These are phyloP conservation scores for Petromus typicus DNA, from an alignment of 2,113 vertebrate species.

Conservation along the genomic window DNA sequence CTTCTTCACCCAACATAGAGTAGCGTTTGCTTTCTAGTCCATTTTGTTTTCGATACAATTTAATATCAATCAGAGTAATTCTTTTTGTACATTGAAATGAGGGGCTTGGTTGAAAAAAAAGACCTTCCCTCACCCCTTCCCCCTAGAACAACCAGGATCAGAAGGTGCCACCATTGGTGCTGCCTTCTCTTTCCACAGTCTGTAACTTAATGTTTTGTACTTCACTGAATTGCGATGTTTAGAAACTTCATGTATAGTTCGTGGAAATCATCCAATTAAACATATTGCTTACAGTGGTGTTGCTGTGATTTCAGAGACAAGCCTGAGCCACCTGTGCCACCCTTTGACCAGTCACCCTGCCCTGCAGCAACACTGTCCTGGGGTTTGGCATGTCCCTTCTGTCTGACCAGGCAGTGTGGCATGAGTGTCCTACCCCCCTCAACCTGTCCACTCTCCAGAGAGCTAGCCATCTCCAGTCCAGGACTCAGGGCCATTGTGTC, in stretches of 20 bases:
- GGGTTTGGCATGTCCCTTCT: conserved; percentile 66
- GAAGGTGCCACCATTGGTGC: conserved; percentile 75
- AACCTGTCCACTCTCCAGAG: conserved; percentile 68
- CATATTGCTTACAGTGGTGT: conserved; percentile 72
- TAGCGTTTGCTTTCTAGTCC: conserved; percentile 88
- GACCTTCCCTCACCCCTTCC: conserved; percentile 63
- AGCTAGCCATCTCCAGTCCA: conserved; percentile 68
- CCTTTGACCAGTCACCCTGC: background rate
- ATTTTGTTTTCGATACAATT: conserved; percentile 87
- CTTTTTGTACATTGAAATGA: conserved; percentile 87
- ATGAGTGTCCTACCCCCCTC: conserved; percentile 63
- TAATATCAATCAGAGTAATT: conserved; percentile 86
- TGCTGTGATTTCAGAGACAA: conserved; percentile 59
- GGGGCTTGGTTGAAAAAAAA: conserved; percentile 78
- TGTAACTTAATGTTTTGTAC: conserved; percentile 89
- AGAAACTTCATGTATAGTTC: conserved; percentile 78
- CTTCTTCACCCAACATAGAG: conserved; percentile 83
- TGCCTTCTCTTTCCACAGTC: conserved; percentile 81
- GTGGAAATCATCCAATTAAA: conserved; percentile 83
- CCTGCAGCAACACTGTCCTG: background rate
- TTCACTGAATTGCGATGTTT: conserved; percentile 85
- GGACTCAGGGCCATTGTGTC: conserved; percentile 63
- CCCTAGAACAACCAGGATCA: conserved; percentile 79
- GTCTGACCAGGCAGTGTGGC: conserved; percentile 69
- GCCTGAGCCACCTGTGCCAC: conserved; percentile 48